These are phyloP conservation scores for Alauda arvensis DNA, from an alignment of 2,797 vertebrate species.

Conservation along the genomic window DNA sequence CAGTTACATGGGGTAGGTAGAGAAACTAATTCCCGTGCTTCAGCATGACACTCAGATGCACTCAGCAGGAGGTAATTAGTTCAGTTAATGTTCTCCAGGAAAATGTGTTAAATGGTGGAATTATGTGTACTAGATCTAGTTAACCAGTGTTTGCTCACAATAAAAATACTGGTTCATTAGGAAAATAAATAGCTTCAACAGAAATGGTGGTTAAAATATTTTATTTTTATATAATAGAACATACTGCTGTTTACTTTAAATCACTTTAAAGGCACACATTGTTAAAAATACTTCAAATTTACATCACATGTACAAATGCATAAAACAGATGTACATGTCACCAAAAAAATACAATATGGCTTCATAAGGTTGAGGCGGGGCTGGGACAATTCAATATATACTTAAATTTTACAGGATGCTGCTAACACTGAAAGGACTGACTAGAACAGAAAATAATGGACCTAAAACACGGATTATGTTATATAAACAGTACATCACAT, in stretches of 20 bases:
- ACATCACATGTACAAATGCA: slow-evolving; percentile 58
- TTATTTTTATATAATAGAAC: slow-evolving; percentile 67
- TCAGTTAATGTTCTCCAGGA: not conserved
- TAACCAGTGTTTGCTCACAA: not conserved
- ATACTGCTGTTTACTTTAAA: slow-evolving; percentile 62
- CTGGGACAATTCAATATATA: slow-evolving; percentile 32
- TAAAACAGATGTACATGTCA: slow-evolving; percentile 59
- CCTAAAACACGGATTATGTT: not conserved
- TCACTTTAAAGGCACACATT: slow-evolving; percentile 67
- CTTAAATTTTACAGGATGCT: slow-evolving; percentile 36
- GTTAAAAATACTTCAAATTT: slow-evolving; percentile 60
- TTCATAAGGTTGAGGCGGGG: slow-evolving; percentile 41
- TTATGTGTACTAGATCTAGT: not conserved
- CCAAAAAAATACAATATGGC: slow-evolving; percentile 64
- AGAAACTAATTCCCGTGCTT: not conserved
- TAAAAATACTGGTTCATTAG: not conserved
- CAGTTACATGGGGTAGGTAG: not conserved
- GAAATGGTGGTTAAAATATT: slow-evolving; percentile 57
- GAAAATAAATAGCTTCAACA: slow-evolving; percentile 43
- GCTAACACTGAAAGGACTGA: slow-evolving; percentile 35
- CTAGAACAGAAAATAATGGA: slow-evolving; percentile 17
- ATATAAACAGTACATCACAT: not conserved
- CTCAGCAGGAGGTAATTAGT: not conserved
- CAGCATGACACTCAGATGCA: not conserved
- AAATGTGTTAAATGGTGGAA: not conserved